Percentiles rank a stretch among this genome's conserved stretches.
phyloP scores from a whole-genome alignment of 2,888 invertebrate species.

The Leptinotarsa rubiginosa region DNA sequence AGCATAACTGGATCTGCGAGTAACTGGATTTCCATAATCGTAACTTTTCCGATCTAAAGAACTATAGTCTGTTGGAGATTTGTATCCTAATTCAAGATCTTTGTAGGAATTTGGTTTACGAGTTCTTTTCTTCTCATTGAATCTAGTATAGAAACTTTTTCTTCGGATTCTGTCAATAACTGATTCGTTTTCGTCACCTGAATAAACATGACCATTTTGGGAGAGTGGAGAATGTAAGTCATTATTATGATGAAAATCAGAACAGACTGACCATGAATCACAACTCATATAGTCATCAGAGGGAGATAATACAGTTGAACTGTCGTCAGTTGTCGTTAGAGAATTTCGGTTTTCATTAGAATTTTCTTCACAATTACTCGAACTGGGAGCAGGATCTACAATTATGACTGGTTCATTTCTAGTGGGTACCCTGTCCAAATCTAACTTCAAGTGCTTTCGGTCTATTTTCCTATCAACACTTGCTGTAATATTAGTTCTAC shows the following conservation, averaged over 20 bases:
- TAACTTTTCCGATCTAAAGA: conserved; percentile 58
- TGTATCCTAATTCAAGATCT: conserved; percentile 59
- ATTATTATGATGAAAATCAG: conserved; percentile 65
- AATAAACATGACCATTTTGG: conserved; percentile 60
- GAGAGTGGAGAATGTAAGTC: conserved; percentile 63
- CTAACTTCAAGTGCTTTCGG: conserved; percentile 72
- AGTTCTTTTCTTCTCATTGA: conserved; percentile 84
- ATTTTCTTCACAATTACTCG: conserved; percentile 43
- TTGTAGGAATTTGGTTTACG: conserved; percentile 74
- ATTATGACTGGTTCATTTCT: conserved; percentile 42
- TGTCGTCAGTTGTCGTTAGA: conserved; percentile 61
- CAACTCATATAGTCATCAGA: conserved; percentile 70
- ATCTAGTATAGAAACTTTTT: conserved; percentile 89
- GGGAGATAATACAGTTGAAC: conserved; percentile 70
- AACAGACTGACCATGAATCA: conserved; percentile 78
- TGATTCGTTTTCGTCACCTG: conserved; percentile 72
- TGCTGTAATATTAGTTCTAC: conserved; percentile 37
- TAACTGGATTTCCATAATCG: conserved; percentile 54
- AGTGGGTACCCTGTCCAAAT: conserved; percentile 67
- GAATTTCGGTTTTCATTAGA: conserved; percentile 47
- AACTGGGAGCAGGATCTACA: conserved; percentile 33
- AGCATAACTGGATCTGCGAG: conserved; percentile 52
- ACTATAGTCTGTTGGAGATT: conserved; percentile 52
- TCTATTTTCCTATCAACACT: conserved; percentile 54
- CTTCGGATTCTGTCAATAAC: conserved; percentile 88